These are phyloP conservation scores for Xiphias gladius DNA, from an alignment of 2,113 vertebrate species.

Conservation along the genomic window DNA sequence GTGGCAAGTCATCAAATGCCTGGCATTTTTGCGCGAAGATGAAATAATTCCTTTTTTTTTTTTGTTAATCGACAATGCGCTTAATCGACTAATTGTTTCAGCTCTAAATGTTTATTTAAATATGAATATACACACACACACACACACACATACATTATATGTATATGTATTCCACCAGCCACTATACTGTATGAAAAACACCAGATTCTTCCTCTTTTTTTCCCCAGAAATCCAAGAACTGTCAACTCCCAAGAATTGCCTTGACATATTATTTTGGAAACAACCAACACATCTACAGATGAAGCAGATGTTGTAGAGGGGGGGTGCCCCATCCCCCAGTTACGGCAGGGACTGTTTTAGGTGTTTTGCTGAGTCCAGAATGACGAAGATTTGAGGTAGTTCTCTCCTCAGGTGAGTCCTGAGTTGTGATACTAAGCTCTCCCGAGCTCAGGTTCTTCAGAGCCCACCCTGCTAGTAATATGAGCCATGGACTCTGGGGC, in stretches of 20 bases:
- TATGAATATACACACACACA: no score
- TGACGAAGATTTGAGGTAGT: constrained; percentile 56
- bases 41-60: no score
- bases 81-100: no score
- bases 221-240: constrained; percentile 24
- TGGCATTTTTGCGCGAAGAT: background rate
- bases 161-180: background rate
- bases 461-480: constrained; percentile 59
- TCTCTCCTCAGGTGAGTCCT: constrained; percentile 56
- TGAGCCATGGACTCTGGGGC: constrained; percentile 88
- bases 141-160: no score
- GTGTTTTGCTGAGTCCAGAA: constrained; percentile 30
- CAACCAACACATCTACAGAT: constrained; percentile 11
- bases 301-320: constrained; percentile 49
- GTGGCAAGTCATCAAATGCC: background rate
- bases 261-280: background rate
- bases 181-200: background rate
- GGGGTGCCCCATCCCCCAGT: background rate
- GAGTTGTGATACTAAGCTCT: constrained; percentile 28
- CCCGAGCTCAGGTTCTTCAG: constrained; percentile 51
- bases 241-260: constrained; percentile 4
- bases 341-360: constrained; percentile 22
- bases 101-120: no score
- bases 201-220: background rate
- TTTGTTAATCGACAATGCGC: no score